Evolutionary conservation across 1,140 invertebrate species (phyloP), one percentile per base, ranked within the genome.

Genomic region (Drosophila lowei): DNA sequence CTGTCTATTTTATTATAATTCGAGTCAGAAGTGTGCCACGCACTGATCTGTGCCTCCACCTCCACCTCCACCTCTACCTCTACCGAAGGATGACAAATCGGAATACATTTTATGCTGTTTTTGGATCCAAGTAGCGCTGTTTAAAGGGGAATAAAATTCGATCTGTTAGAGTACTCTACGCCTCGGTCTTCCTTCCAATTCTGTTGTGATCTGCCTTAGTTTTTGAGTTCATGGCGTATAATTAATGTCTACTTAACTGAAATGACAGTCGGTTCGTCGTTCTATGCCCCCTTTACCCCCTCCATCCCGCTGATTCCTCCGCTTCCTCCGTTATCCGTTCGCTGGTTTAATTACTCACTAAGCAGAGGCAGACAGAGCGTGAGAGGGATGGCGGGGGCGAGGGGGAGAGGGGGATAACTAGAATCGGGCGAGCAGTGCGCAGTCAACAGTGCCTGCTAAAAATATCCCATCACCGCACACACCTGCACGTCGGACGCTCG

Each of bases 231-330:
- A 34, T 48, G 73, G 46, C 74, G 48, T 83, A 88, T 86, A 88
- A 86, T 86, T 88, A 86, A 88, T 88, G 78, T 83, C 78, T 88
- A 76, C 64, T 88, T 86, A 86, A 86, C 60, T 88, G 81, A 88
- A 83, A 88, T 88, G 81, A 67, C 74, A 52, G 62, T 78, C 63
- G 59, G 70, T 85, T 65, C 55, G 80, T 72, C 60, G 41, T 54
- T 64, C 58, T 23, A 23, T 23, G 6, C 60, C 34, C 34, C 34
- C 9, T 46, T 42, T 62, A 11, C 6, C 46, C 4, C 18, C 18
- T 18, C 18, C 18, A 18, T 3, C 30, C 49, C 21, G 7, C 57
- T 25, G 13, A 60, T 44, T 44, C 61, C 52, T 25, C 9, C 30
- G 15, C 53, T 41, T 16, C 16, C 47, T 56, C 23, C 63, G 18